A percentile compares a stretch with the other conserved stretches of the same genome.
These are phyloP conservation scores for Virgularia gustaviana DNA, from an alignment of 92 coral and sea anemone species.

Conservation along the genomic window DNA sequence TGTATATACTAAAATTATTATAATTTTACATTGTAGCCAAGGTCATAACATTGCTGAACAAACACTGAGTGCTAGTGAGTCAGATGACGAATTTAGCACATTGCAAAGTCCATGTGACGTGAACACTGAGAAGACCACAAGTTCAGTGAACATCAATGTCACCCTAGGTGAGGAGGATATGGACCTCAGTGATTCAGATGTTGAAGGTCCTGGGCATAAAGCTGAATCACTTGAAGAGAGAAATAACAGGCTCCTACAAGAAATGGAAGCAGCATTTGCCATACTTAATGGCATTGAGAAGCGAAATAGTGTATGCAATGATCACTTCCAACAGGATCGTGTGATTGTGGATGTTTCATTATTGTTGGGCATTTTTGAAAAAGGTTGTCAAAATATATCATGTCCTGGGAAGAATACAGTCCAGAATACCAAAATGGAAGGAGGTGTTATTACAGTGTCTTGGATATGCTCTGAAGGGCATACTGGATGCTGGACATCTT, in stretches of 20 bases:
- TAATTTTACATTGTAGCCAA: conserved; percentile 2
- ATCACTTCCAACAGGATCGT: background rate
- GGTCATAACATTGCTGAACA: conserved; percentile 1
- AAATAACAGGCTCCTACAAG: background rate
- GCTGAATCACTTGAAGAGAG: conserved; percentile 6
- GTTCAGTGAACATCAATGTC: conserved; percentile 4
- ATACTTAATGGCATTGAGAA: background rate
- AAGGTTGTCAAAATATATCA: background rate
- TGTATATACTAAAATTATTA: background rate
- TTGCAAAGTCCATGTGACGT: background rate
- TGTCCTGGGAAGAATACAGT: background rate
- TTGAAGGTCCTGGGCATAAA: conserved; percentile 13
- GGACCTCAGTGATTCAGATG: background rate
- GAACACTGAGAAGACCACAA: background rate
- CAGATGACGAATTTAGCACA: background rate
- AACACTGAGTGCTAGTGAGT: conserved; percentile 4
- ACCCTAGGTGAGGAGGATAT: conserved; percentile 18
- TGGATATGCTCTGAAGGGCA: conserved; percentile 34
- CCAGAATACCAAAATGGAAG: background rate
- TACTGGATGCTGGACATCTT: conserved; percentile 38
- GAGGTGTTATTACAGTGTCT: conserved; percentile 23
- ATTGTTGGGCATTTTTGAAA: background rate
- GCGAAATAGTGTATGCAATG: background rate
- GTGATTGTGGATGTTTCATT: background rate
- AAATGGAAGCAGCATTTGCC: conserved; percentile 1